Evolutionary conservation across 2,113 vertebrate species (phyloP).

Genomic region (Salvelinus sp.): DNA sequence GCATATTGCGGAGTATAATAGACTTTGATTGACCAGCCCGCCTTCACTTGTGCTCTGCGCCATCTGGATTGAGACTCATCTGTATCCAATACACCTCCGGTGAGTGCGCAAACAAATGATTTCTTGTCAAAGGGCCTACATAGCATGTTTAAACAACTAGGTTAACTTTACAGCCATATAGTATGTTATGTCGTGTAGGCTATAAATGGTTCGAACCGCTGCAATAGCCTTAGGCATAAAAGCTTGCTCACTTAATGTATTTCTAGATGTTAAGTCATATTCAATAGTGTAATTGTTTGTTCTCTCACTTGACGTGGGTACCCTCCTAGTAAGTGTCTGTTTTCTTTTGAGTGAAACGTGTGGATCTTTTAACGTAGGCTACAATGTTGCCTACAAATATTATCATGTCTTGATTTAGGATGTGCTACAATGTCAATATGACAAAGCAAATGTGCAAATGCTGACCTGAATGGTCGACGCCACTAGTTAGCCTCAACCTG

Average conservation of each 20-base stretch:
- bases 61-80: not conserved
- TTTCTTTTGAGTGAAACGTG: too few species aligned
- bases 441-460: not conserved
- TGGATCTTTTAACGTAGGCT: too few species aligned
- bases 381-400: too few species aligned
- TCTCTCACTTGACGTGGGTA: too few species aligned
- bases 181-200: not conserved
- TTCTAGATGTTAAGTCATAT: too few species aligned
- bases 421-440: not conserved
- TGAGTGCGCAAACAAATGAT: constrained; percentile 35
- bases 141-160: not conserved
- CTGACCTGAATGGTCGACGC: not conserved
- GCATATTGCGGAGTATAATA: constrained; percentile 67
- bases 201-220: too few species aligned
- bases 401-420: too few species aligned
- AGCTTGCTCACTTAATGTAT: too few species aligned
- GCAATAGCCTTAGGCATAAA: too few species aligned
- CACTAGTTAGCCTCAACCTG: not conserved
- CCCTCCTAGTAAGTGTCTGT: too few species aligned
- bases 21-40: rapidly evolving
- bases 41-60: constrained; percentile 30
- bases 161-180: not conserved
- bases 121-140: not conserved
- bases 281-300: too few species aligned
- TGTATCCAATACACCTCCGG: not conserved